A percentile compares a stretch with the other conserved stretches of the same genome.
Conservation (phyloP, 2,113 vertebrate species). For the Anser cygnoides region DNA sequence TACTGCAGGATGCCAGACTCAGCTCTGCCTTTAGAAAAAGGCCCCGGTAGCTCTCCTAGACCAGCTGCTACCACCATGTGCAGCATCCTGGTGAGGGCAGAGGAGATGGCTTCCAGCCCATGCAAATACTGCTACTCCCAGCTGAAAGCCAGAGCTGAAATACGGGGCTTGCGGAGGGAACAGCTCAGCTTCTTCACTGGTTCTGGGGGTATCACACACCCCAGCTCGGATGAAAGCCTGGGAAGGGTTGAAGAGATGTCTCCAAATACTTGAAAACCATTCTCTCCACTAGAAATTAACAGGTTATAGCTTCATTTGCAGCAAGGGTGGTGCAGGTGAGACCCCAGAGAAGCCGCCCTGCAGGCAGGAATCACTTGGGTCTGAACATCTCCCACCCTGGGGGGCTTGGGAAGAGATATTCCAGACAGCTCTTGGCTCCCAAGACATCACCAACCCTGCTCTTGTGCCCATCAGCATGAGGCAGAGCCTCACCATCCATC, state of each 20-base stretch:
- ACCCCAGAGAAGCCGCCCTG: not conserved
- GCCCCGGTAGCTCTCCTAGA: not conserved
- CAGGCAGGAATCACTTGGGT: accelerated
- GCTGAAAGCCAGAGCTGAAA: not conserved
- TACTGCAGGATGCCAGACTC: not conserved
- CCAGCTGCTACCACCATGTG: not conserved
- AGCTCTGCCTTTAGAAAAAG: not conserved
- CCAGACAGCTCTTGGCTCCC: not conserved
- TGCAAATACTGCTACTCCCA: not conserved
- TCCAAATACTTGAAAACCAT: not conserved
- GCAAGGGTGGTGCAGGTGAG: not conserved
- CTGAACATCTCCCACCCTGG: not conserved
- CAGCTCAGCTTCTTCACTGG: not conserved
- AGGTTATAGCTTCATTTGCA: not conserved
- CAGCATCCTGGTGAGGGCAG: not conserved
- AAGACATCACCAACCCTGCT: not conserved
- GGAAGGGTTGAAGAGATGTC: not conserved
- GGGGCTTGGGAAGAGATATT: not conserved
- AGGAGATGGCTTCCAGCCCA: not conserved
- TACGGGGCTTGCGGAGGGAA: not conserved
- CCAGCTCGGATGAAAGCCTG: not conserved
- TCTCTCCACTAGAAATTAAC: not conserved
- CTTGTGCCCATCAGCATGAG: not conserved
- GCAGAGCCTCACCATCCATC: not conserved
- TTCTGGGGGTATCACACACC: no score